Conservation (phyloP, 2,797 vertebrate genomes). For the Aphelocoma californica region DNA sequence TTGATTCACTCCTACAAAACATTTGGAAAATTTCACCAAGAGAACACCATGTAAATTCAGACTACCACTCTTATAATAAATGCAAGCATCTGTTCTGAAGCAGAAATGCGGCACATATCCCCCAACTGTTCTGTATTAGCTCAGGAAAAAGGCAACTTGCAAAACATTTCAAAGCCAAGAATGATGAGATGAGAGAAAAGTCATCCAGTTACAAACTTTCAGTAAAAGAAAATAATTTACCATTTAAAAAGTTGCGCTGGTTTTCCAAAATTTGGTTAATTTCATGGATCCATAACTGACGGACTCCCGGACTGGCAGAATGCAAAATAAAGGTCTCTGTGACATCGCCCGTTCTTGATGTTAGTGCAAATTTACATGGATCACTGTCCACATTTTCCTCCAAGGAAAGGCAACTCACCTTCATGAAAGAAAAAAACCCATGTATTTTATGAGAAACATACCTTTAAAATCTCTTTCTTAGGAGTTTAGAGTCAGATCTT, state of each 20-base stretch:
- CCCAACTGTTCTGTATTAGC: slow-evolving; percentile 34
- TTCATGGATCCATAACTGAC: slow-evolving; percentile 96
- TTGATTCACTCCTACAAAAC: slow-evolving; percentile 52
- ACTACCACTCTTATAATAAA: slow-evolving; percentile 21
- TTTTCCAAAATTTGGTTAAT: slow-evolving; percentile 97
- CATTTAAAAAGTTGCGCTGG: slow-evolving; percentile 96
- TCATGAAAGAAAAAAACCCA: neutral
- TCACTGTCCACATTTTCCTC: slow-evolving; percentile 93
- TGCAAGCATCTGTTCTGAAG: slow-evolving; percentile 42
- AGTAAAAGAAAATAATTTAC: slow-evolving; percentile 70
- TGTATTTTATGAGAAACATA: neutral
- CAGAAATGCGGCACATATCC: neutral
- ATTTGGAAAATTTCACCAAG: slow-evolving; percentile 45
- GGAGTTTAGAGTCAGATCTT: neutral
- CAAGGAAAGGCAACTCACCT: slow-evolving; percentile 94
- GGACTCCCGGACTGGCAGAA: slow-evolving; percentile 89
- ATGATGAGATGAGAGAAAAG: neutral
- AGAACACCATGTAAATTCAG: slow-evolving; percentile 44
- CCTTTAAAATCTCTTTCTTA: neutral
- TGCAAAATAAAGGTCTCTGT: slow-evolving; percentile 90
- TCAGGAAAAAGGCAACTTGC: neutral
- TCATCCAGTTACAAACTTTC: neutral
- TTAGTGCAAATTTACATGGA: slow-evolving; percentile 93
- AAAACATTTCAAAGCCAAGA: slow-evolving; percentile 18
- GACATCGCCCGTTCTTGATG: slow-evolving; percentile 84